Conservation (phyloP, 2,113 vertebrate species). For the Brevimyrus niger region DNA sequence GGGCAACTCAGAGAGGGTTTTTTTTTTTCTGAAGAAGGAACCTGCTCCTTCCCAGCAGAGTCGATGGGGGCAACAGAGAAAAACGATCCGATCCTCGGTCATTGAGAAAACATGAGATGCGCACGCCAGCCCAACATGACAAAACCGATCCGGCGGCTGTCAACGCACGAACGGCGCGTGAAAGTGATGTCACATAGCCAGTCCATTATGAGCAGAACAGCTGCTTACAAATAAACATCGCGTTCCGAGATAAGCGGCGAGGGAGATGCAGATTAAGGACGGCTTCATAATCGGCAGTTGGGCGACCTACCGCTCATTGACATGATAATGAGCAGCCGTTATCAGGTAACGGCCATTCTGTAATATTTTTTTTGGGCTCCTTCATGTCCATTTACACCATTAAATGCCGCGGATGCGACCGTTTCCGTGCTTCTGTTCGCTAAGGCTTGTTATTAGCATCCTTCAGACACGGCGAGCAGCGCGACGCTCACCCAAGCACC, state of each 20-base stretch:
- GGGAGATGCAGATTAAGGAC: neutral
- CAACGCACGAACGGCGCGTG: neutral
- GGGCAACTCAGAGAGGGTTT: neutral
- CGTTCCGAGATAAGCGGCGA: neutral
- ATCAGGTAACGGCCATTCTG: neutral
- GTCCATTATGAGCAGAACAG: neutral
- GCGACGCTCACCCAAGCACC: neutral
- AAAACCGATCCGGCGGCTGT: neutral
- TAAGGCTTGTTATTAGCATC: neutral
- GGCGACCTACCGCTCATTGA: neutral
- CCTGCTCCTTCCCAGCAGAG: neutral
- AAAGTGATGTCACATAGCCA: neutral
- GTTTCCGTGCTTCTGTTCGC: neutral
- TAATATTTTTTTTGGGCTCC: neutral
- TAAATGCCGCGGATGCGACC: neutral
- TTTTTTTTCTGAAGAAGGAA: neutral
- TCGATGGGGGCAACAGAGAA: neutral
- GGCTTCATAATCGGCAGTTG: neutral
- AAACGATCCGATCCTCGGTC: neutral
- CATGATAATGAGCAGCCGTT: neutral
- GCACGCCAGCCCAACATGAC: neutral
- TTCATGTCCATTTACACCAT: neutral
- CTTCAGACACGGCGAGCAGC: neutral
- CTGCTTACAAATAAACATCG: neutral
- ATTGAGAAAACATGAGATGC: neutral